Evolutionary conservation across 2,113 vertebrate species (phyloP).

Genomic region (Falcunculus frontatus): DNA sequence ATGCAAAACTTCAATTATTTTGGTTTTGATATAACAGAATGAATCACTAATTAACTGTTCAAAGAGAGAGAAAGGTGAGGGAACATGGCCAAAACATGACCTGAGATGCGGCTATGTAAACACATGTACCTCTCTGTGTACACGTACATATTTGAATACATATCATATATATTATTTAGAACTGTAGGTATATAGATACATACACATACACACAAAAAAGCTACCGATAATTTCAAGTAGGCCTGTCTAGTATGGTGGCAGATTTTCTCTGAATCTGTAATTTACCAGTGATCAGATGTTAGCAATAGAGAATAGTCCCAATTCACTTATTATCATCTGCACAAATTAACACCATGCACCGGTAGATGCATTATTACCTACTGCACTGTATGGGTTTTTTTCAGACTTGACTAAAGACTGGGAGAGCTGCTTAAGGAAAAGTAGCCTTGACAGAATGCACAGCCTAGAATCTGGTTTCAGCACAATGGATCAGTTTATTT

Average conservation of each 20-base stretch:
- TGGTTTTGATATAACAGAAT: neutral
- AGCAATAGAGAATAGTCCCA: neutral
- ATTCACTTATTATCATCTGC: neutral
- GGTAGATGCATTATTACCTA: neutral
- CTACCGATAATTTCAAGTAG: neutral
- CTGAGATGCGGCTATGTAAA: neutral
- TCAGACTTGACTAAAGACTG: neutral
- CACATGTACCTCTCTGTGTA: rapidly evolving
- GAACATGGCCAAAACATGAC: neutral
- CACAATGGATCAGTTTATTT: constrained; percentile 40
- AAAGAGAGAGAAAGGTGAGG: neutral
- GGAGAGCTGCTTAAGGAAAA: neutral
- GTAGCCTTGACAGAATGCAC: constrained; percentile 1
- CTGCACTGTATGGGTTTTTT: neutral
- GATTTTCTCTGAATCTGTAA: neutral
- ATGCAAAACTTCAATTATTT: neutral
- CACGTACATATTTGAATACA: neutral
- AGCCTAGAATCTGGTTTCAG: constrained; percentile 16
- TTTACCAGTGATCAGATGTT: neutral
- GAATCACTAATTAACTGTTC: neutral
- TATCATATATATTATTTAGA: neutral
- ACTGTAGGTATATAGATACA: no score
- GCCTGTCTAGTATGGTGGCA: neutral
- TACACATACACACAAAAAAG: neutral
- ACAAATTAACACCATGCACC: neutral